These are phyloP conservation scores for Clitarchus hookeri DNA, from an alignment of 2,888 invertebrate genomes.

Conservation along the genomic window DNA sequence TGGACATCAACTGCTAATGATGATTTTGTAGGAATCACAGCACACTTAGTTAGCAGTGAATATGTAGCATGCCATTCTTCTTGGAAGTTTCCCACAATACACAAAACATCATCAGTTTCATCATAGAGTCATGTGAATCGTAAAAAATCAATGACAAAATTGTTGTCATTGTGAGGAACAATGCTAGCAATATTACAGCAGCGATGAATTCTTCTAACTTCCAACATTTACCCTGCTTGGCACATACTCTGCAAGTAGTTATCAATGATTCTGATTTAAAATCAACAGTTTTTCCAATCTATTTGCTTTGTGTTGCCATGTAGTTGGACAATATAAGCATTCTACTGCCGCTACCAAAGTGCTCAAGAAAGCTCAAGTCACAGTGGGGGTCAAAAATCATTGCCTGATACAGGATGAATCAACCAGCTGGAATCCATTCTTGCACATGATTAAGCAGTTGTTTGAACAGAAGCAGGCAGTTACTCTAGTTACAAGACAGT, in stretches of 20 bases:
- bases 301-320: not conserved
- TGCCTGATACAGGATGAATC: not conserved
- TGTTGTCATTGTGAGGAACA: not conserved
- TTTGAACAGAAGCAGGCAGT: not conserved
- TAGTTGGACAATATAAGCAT: not conserved
- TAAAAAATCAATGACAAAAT: not conserved
- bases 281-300: not conserved
- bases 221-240: not conserved
- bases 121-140: not conserved
- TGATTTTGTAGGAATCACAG: not conserved
- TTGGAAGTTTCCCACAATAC: not conserved
- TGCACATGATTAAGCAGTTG: not conserved
- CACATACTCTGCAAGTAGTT: not conserved
- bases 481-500: not conserved
- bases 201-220: not conserved
- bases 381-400: not conserved
- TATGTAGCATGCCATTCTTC: not conserved
- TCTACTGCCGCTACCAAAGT: not conserved
- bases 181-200: not conserved
- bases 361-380: not conserved
- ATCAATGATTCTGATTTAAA: not conserved
- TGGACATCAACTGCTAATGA: not conserved
- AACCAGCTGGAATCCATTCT: not conserved
- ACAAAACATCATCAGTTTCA: not conserved
- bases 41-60: not conserved